Evolutionary conservation across 2,797 vertebrate genomes (phyloP), one percentile per base, ranked within the genome.

Genomic region (Hemitrygon akajei): DNA sequence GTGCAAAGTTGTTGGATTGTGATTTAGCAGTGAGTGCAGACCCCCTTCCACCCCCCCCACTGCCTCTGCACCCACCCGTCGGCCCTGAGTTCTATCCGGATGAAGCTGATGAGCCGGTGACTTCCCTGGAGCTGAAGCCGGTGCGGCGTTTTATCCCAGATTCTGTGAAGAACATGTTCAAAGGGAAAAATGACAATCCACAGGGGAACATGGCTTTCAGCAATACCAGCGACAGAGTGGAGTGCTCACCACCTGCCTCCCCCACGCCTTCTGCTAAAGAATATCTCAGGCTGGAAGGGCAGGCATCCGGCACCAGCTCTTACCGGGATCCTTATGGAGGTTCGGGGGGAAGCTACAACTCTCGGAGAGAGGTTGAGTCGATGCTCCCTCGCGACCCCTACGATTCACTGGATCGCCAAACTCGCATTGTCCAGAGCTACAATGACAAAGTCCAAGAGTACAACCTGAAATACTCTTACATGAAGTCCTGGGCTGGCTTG

Each of bases 401-500:
- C 0, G 96, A 95, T 0, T 98, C 98, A 0, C 91, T 97, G 56
- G 97, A 96, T 3, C 97, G 96, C 0, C 97, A 94, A 18, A 97
- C 97, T 0, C 96, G 96, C 93, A 97, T 97, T 0, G 97, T 94
- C 0, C 95, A 96, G 95, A 98, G 97, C 0, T 99, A 99, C 96
- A 96, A 96, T 0, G 98, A 98, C 96, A 97, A 96, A 22, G 97
- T 98, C 91, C 98, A 98, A 95, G 97, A 97, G 94, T 99, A 98
- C 95, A 95, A 98, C 92, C 96, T 96, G 96, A 97, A 98, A 7
- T 99, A 99, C 94, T 96, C 96, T 96, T 99, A 97, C 97, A 99
- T 99, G 99, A 99, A 99, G 96, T 99, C 99, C 7, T 99, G 99
- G 99, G 96, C 98, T 0, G 99, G 99, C 14, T 97, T 99, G 94